These are phyloP conservation scores for Lycodopsis pacificus DNA, from an alignment of 2,797 vertebrate species.

Conservation along the genomic window DNA sequence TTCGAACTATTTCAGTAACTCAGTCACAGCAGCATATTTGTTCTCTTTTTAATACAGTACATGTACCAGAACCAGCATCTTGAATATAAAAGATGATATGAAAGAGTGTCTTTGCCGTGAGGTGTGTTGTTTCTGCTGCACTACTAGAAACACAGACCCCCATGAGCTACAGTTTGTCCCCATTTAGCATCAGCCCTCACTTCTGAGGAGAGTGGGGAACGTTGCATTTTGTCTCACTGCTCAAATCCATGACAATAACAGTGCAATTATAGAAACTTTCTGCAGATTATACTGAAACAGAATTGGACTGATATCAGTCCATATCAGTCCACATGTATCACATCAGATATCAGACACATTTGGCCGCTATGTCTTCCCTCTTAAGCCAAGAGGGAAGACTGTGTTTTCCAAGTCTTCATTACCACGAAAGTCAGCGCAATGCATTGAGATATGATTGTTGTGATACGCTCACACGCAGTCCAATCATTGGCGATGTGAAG, in stretches of 20 bases:
- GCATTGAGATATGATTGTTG: conserved; percentile 38
- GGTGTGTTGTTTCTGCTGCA: not conserved
- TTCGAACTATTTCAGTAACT: conserved; percentile 3
- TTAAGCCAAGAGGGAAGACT: not conserved
- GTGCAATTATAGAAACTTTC: not conserved
- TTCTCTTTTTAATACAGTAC: not conserved
- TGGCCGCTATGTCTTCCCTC: not conserved
- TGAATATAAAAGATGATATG: conserved; percentile 7
- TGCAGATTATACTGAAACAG: conserved; percentile 3
- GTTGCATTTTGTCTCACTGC: not conserved
- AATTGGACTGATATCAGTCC: not conserved
- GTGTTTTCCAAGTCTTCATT: conserved; percentile 7
- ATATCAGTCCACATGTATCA: not conserved
- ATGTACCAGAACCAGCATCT: not conserved
- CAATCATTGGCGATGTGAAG: conserved; percentile 63
- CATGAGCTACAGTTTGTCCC: not conserved
- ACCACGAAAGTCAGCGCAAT: conserved; percentile 9
- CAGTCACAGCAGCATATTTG: not conserved
- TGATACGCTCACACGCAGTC: conserved; percentile 56
- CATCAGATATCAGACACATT: conserved; percentile 12
- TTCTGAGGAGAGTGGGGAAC: not conserved
- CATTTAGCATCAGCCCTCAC: conserved; percentile 17
- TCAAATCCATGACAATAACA: conserved; percentile 1
- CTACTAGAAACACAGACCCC: not conserved
- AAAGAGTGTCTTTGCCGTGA: not conserved